Evolutionary conservation across 1,140 invertebrate genomes (phyloP), one percentile per base, ranked within the genome.

Genomic region (Drosophila gunungcola): DNA sequence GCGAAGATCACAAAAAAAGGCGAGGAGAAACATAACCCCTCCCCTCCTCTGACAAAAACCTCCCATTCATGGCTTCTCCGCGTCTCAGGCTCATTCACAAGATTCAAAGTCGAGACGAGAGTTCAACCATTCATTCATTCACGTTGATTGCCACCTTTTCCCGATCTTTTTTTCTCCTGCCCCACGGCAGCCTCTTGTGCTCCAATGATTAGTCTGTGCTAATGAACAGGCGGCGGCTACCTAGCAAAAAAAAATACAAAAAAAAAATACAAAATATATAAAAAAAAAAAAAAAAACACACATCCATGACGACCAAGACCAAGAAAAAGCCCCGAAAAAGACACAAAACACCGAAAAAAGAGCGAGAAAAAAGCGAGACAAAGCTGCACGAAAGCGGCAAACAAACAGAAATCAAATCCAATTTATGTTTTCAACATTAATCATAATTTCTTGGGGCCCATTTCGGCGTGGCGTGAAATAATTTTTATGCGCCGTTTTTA

Each of bases 331-430:
- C 9, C 27, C 45, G 2, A 27, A 42, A 43, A 76, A 76, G 56
- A 29, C 72, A 63, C 57, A 69, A 77, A 84, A 12, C 49, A 39
- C 60, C 60, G 60, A 54, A 46, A 51, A 68, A 69, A 69, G 43
- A 53, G 13, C 39, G 38, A 62, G 25, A 42, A 53, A 63, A 56
- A 56, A 56, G 41, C 53, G 36, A 70, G 42, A 56, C 63, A 70
- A 70, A 78, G 78, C 77, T 69, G 38, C 55, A 75, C 58, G 80
- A 83, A 70, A 68, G 58, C 69, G 68, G 68, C 83, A 82, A 82
- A 78, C 84, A 88, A 88, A 89, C 80, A 89, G 56, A 89, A 88
- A 88, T 84, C 85, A 88, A 88, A 89, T 89, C 84, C 68, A 89
- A 88, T 89, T 85, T 80, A 77, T 73, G 73, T 73, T 64, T 58